Evolutionary conservation across 2,113 vertebrate genomes (phyloP).

Genomic region (Pluvialis apricaria): DNA sequence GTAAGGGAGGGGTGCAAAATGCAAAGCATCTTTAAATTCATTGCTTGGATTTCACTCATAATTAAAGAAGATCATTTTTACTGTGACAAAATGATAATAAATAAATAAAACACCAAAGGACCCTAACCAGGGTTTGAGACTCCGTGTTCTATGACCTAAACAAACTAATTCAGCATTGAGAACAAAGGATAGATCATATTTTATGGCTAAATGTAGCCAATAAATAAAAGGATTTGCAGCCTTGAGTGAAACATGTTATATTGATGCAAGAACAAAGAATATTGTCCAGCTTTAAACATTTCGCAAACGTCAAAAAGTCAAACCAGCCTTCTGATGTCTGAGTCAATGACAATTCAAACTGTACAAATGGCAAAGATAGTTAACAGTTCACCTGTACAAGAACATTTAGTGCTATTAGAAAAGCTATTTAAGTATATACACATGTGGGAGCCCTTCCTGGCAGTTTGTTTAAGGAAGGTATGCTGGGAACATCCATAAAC

Average conservation of each 20-base stretch:
- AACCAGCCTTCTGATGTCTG: neutral
- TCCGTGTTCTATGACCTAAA: neutral
- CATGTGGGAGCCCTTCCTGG: neutral
- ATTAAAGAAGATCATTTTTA: neutral
- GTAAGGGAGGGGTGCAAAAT: neutral
- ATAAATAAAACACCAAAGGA: neutral
- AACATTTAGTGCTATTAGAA: neutral
- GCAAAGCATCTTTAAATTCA: neutral
- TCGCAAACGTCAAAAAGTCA: neutral
- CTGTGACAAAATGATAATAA: neutral
- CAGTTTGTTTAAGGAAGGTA: neutral
- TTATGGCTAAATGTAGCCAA: neutral
- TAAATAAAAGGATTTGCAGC: neutral
- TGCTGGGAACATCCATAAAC: neutral
- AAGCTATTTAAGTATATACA: neutral
- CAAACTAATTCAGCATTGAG: neutral
- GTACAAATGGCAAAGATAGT: neutral
- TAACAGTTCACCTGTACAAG: neutral
- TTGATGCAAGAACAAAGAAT: neutral
- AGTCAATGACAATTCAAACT: neutral
- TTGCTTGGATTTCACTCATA: neutral
- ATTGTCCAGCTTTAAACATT: neutral
- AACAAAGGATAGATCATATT: neutral
- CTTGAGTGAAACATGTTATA: neutral
- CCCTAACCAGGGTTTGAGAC: neutral